phyloP scores from a whole-genome alignment of 1,140 invertebrate species.

The Contarinia nasturtii region DNA sequence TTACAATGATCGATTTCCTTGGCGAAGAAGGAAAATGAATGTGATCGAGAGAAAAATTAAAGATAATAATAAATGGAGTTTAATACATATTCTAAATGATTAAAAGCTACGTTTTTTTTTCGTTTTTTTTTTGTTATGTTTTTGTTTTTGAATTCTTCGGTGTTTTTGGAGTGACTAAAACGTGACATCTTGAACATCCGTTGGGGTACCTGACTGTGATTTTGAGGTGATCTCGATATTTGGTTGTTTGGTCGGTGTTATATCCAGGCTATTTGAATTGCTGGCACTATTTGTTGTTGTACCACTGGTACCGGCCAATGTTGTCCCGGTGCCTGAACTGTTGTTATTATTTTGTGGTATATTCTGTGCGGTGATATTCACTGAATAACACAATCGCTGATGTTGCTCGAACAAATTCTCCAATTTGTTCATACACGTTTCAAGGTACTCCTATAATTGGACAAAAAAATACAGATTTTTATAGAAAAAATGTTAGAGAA shows the following conservation, averaged over 20 bases:
- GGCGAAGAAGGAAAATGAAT: too few relatives aligned
- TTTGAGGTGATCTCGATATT: conserved; percentile 24
- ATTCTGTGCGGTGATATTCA: conserved; percentile 7
- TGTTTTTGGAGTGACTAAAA: conserved; percentile 20
- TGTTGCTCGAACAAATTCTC: conserved; percentile 37
- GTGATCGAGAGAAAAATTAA: too few relatives aligned
- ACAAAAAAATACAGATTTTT: conserved; percentile 7
- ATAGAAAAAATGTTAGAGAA: conserved; percentile 1
- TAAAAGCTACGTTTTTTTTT: too few relatives aligned
- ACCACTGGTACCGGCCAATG: conserved; percentile 6
- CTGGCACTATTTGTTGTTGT: conserved; percentile 6
- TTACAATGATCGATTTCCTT: too few relatives aligned
- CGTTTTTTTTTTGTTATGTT: too few relatives aligned
- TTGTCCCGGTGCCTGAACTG: conserved; percentile 3
- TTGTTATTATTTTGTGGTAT: conserved; percentile 5
- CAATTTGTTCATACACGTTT: conserved; percentile 41
- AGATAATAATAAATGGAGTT: too few relatives aligned
- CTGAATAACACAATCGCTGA: conserved; percentile 14
- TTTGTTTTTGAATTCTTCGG: too few relatives aligned
- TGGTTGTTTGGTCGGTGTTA: conserved; percentile 14
- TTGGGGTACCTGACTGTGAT: conserved; percentile 40
- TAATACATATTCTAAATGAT: too few relatives aligned
- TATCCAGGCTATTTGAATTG: neutral
- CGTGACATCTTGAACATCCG: conserved; percentile 39
- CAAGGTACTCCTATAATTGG: conserved; percentile 36